Evolutionary conservation across 2,888 invertebrate genomes (phyloP), one percentile per base, ranked within the genome.

Genomic region (Slavum lentiscoides): DNA sequence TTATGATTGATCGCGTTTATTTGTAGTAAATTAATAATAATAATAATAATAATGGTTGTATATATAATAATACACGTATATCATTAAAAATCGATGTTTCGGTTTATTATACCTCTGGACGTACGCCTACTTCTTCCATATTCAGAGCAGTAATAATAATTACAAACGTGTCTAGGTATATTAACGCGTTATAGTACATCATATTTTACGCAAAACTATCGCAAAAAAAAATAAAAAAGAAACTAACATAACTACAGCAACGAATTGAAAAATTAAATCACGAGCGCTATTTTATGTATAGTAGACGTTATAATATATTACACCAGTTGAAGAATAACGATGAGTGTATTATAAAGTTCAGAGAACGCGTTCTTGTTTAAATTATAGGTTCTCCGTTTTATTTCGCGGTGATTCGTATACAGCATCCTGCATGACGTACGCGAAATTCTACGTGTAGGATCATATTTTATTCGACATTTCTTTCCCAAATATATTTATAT

Each of bases 81-180:
- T 21, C 53, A 74, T 74, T 66, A 67, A 75, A 75, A 66, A 66
- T 55, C 53, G 21, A 39, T 66, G 66, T 74, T 75, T 55, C 17
- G 11, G 8, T 39, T 9, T 23, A 66, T 43, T 55, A 53, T 39
- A 58, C 67, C 23, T 49, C 49, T 15, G 49, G 62, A 23, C 30
- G 49, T n/a, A 4, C 55, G 58, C 61, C 37, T 19, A 55, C 55
- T 66, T 6, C 37, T 66, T 6, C 55, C 39, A 58, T 58, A n/a
- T 39, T 58, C 9, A 7, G 1, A 49, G 49, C 3, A 49, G 49
- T 49, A 13, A 13, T 15, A 15, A 49, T 9, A 49, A 2, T 13
- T 43, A 43, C 8, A 7, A 66, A 53, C 13, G 17, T 3, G 19
- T 0, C 19, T 43, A 23, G 13, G 30, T 61, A n/a, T n/a, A n/a